Percentiles rank a stretch among this genome's conserved stretches.
These are phyloP conservation scores for Pterocles gutturalis DNA, from an alignment of 2,113 vertebrate genomes.

Conservation along the genomic window DNA sequence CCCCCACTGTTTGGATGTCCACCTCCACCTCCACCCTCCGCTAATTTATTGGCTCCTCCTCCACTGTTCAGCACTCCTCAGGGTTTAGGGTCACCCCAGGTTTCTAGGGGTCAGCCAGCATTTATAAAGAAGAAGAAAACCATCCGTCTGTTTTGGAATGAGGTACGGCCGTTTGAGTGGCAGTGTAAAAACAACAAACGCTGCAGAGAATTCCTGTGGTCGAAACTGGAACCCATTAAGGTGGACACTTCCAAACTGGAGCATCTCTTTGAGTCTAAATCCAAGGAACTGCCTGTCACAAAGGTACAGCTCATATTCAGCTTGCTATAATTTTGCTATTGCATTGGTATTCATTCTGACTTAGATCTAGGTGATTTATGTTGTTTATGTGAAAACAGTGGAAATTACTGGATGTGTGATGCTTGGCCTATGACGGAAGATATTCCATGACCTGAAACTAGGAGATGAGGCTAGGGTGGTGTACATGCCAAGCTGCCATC, in stretches of 20 bases:
- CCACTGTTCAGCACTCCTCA: slow-evolving; percentile 79
- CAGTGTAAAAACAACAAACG: slow-evolving; percentile 88
- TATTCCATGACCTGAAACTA: slow-evolving; percentile 3
- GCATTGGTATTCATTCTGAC: slow-evolving; percentile 34
- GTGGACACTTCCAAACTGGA: slow-evolving; percentile 96
- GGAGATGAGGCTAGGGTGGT: background rate
- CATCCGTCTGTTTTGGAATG: slow-evolving; percentile 97
- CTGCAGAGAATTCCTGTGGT: slow-evolving; percentile 94
- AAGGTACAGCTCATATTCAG: slow-evolving; percentile 83
- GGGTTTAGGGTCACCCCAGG: slow-evolving; percentile 86
- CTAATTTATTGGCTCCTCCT: slow-evolving; percentile 85
- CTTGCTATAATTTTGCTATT: slow-evolving; percentile 41
- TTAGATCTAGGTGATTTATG: slow-evolving; percentile 31
- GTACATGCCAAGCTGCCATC: background rate
- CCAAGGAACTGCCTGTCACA: slow-evolving; percentile 94
- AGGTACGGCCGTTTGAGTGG: slow-evolving; percentile 93
- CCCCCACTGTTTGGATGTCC: slow-evolving; percentile 83
- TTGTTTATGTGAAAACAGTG: slow-evolving; percentile 36
- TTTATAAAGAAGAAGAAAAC: slow-evolving; percentile 99
- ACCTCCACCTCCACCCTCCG: slow-evolving; percentile 85
- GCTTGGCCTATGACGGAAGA: background rate
- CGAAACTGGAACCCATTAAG: slow-evolving; percentile 94
- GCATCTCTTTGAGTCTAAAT: slow-evolving; percentile 97
- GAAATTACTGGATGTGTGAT: background rate
- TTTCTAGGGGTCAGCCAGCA: slow-evolving; percentile 84